These are phyloP conservation scores for Lathamus discolor DNA, from an alignment of 2,113 vertebrate genomes.

Conservation along the genomic window DNA sequence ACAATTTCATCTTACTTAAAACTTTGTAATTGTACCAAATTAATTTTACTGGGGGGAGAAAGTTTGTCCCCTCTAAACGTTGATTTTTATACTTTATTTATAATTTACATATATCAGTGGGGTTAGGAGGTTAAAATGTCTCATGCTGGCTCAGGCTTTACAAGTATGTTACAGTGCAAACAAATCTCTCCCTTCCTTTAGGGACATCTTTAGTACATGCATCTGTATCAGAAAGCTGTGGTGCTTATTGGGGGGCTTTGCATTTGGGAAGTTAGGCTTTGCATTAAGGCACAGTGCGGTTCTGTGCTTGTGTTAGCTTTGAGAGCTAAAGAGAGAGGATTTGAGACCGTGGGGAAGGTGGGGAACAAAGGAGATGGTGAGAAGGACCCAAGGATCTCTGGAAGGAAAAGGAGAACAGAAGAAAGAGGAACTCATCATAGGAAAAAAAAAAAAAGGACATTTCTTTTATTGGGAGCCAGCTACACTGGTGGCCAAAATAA, in stretches of 20 bases:
- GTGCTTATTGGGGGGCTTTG: neutral
- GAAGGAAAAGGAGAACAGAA: neutral
- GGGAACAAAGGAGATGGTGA: neutral
- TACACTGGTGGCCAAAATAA: neutral
- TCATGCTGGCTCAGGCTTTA: neutral
- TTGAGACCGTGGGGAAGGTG: rapidly evolving
- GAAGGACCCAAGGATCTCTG: neutral
- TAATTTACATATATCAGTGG: neutral
- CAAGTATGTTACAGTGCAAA: neutral
- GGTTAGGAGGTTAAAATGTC: neutral
- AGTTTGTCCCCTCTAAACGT: neutral
- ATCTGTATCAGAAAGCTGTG: neutral
- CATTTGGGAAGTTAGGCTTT: neutral
- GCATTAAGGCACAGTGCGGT: neutral
- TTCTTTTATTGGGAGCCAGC: neutral
- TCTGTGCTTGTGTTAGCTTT: neutral
- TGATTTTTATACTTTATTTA: neutral
- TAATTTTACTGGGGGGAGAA: neutral
- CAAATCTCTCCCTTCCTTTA: neutral
- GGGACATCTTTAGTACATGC: neutral
- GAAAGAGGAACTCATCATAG: neutral
- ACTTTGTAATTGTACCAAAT: neutral
- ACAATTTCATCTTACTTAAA: neutral
- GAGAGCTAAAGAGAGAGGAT: rapidly evolving
- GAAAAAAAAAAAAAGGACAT: neutral